Base-by-base conservation (phyloP, 1,140 invertebrate genomes). In the Mercenaria mercenaria region DNA sequence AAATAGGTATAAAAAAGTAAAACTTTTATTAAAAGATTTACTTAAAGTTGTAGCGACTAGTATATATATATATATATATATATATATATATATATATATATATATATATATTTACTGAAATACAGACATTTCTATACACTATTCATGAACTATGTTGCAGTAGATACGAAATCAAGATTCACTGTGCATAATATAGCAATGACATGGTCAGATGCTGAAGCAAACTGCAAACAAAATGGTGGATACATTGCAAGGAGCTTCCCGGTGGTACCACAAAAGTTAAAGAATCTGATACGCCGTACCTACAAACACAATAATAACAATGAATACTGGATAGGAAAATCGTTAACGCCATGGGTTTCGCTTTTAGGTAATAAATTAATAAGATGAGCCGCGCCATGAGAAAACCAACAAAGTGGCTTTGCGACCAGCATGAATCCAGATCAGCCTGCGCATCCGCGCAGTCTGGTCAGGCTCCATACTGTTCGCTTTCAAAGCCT, bases 251-350 rank as follows among this genome's bases (percentile, higher is more conserved):
- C 76, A 2, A 41, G 56, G 1, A 56, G 26, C 3, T 56, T 59
- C 18, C 76, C 76, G 1, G 76, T 59, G 34, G 47, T 79, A 32
- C 32, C 76, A 32, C 1, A 18, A n/a, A 4, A 79, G 32, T 26
- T 79, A 23, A 26, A 56, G 6, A 20, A 41, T 26, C 41, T 43
- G 32, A 39, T 72, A 23, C 67, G 10, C 41, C 34, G 41, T 4
- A 41, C 20, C 11, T 2, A 41, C 3, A 39, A 72, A 72, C 26
- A 26, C 37, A 29, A 29, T n/a, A 20, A 64, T 4, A 29, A 29
- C n/a, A 29, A 64, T 10, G n/a, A 64, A 29, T 79, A 59, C n/a
- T 79, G 76, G 76, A 50, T 79, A 52, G 76, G 76, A 37, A 79
- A 52, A 41, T 79, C 76, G 23, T 4, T 79, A 3, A 37, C 76